phyloP scores from a whole-genome alignment of 2,113 vertebrate species.

The Aphyosemion australe region DNA sequence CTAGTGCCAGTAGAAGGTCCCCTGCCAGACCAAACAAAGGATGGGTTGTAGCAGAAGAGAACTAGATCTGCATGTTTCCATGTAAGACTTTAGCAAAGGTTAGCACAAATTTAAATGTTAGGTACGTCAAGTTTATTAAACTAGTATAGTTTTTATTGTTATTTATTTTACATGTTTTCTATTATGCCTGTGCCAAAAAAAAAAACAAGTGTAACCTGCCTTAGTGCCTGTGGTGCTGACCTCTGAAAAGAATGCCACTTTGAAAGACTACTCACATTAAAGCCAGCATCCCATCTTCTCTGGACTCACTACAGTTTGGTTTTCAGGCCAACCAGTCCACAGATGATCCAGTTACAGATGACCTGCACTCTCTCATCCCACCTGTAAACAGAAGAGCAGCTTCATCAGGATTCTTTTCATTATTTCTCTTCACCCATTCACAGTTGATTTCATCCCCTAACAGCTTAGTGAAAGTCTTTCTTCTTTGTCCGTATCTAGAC shows the following conservation, averaged over 20 bases:
- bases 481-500: too few relatives aligned
- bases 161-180: neutral
- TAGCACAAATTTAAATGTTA: too few relatives aligned
- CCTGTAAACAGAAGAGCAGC: too few relatives aligned
- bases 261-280: neutral
- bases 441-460: too few relatives aligned
- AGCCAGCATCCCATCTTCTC: neutral
- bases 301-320: neutral
- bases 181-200: neutral
- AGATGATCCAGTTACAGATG: too few relatives aligned
- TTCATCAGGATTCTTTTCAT: too few relatives aligned
- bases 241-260: neutral
- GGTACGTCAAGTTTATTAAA: too few relatives aligned
- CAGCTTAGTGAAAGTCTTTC: too few relatives aligned
- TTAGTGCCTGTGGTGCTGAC: neutral
- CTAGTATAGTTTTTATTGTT: neutral
- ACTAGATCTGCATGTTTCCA: neutral
- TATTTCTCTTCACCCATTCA: too few relatives aligned
- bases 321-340: neutral
- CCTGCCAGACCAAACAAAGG: constrained; percentile 11
- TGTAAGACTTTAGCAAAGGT: neutral
- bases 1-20: constrained; percentile 19
- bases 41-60: neutral
- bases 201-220: neutral
- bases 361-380: too few relatives aligned